phyloP scores from a whole-genome alignment of 2,888 invertebrate species.

The Drosophila longiperda region DNA sequence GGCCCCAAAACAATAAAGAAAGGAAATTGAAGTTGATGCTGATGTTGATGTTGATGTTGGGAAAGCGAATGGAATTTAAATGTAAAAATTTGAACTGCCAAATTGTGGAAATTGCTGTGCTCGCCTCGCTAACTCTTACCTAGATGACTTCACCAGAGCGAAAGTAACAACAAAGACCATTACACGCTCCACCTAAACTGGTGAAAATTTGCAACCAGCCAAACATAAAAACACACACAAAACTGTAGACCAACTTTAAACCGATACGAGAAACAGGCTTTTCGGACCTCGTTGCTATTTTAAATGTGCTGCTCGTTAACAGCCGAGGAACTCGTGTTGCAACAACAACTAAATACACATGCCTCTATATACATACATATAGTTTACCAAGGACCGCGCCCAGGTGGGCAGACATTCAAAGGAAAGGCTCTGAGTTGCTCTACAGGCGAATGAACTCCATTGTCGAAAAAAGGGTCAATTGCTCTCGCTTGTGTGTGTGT shows the following conservation, averaged over 20 bases:
- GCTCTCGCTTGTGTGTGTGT: not conserved
- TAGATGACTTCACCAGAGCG: conserved; percentile 18
- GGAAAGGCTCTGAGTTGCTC: conserved; percentile 40
- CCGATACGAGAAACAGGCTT: conserved; percentile 23
- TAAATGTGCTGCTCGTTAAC: conserved; percentile 61
- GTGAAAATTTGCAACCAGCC: conserved; percentile 2
- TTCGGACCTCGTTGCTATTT: conserved; percentile 36
- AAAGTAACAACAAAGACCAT: conserved; percentile 19
- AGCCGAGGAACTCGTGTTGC: conserved; percentile 37
- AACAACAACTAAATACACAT: conserved; percentile 58
- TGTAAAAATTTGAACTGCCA: conserved; percentile 46
- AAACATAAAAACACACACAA: conserved; percentile 15
- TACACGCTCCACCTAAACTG: conserved; percentile 15
- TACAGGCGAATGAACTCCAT: conserved; percentile 61
- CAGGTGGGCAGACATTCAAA: conserved; percentile 34
- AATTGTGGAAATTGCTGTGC: conserved; percentile 47
- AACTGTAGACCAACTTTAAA: conserved; percentile 36
- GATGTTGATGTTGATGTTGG: conserved; percentile 36
- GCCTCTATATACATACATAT: conserved; percentile 28
- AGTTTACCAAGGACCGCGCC: conserved; percentile 45
- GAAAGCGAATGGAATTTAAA: conserved; percentile 64
- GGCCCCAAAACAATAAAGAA: conserved; percentile 38
- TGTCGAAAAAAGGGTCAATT: conserved; percentile 55
- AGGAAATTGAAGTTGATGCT: conserved; percentile 55
- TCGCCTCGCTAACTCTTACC: conserved; percentile 40